Evolutionary conservation across 2,113 vertebrate species (phyloP).

Genomic region (Spea bombifrons): DNA sequence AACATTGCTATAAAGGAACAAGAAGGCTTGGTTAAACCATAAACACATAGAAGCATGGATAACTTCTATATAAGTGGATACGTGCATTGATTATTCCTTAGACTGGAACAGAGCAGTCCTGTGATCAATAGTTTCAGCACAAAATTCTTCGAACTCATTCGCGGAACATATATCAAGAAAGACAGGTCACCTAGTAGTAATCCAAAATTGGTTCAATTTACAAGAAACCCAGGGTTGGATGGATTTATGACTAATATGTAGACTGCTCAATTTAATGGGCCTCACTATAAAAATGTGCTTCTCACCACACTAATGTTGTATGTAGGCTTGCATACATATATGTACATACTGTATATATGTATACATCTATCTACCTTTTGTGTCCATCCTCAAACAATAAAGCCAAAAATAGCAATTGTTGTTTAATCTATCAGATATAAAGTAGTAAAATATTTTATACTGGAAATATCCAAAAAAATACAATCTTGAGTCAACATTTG

Average conservation of each 20-base stretch:
- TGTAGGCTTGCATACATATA: too few species aligned
- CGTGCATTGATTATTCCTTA: not conserved
- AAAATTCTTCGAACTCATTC: not conserved
- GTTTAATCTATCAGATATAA: too few species aligned
- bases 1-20: too few species aligned
- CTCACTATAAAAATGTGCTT: not conserved
- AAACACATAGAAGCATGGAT: not conserved
- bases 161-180: not conserved
- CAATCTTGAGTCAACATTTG: too few species aligned
- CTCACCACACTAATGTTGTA: not conserved
- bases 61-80: not conserved
- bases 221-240: not conserved
- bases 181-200: slow-evolving; percentile 8
- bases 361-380: too few species aligned
- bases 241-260: not conserved
- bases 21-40: too few species aligned
- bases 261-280: not conserved
- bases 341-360: too few species aligned
- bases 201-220: not conserved
- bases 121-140: slow-evolving; percentile 1
- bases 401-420: too few species aligned
- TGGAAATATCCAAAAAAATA: too few species aligned
- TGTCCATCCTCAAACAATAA: too few species aligned
- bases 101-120: not conserved
- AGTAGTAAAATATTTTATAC: too few species aligned